phyloP scores from a whole-genome alignment of 2,797 vertebrate genomes.

The Anomalospiza imberbis region DNA sequence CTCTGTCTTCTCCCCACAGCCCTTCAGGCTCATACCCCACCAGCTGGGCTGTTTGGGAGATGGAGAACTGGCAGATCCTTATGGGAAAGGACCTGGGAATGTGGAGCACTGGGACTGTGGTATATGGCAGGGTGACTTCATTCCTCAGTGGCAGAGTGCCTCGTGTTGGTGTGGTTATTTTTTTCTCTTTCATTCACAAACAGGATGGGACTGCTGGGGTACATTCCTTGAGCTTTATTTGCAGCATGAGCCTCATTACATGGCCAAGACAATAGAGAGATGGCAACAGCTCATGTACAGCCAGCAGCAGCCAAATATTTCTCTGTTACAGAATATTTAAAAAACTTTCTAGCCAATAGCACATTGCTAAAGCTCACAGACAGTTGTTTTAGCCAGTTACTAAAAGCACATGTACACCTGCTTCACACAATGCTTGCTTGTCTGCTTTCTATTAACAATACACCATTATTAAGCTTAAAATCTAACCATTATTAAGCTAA shows the following conservation, averaged over 20 bases:
- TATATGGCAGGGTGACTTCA: background rate
- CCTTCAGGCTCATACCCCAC: background rate
- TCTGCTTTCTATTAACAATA: background rate
- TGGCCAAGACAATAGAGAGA: background rate
- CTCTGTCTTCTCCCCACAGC: too few relatives aligned
- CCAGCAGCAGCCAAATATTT: background rate
- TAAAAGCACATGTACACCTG: background rate
- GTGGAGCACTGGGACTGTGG: fast-evolving
- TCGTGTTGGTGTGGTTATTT: background rate
- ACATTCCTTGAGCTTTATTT: background rate
- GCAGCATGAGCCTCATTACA: background rate
- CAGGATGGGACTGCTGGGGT: background rate
- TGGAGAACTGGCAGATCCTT: background rate
- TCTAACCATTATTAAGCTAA: background rate
- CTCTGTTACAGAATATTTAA: background rate
- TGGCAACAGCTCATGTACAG: background rate
- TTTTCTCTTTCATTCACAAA: background rate
- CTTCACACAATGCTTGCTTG: background rate
- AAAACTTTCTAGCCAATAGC: background rate
- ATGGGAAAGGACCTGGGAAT: background rate
- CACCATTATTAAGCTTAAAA: background rate
- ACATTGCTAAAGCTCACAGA: background rate
- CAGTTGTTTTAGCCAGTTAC: background rate
- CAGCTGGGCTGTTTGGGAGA: background rate
- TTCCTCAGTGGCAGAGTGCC: background rate